Base-by-base conservation (phyloP, 2,113 vertebrate genomes). In the Promerops cafer region DNA sequence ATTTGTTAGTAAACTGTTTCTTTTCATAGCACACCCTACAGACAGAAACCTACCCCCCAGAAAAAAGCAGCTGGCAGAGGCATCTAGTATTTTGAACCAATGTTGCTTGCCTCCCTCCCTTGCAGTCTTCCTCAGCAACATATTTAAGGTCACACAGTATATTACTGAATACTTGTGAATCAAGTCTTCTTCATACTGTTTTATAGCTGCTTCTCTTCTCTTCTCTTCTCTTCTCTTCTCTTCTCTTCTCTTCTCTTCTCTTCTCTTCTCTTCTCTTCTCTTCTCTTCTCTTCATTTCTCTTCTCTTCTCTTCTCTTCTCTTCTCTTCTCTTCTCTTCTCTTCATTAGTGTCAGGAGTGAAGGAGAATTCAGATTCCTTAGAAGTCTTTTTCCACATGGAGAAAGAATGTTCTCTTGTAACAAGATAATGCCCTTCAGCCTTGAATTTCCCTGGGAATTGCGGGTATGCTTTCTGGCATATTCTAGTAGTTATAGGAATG, bases 261-360 rank as follows among this genome's bases (percentile, higher is more conserved):
- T 20, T 42, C 7, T 3, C 5, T 18, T 8, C 11, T 6, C n/a
- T 18, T 28, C 50, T 9, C 31, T 7, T 11, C 10, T 1, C 7
- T 24, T 31, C 10, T 11, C 30, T 30, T 18, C 13, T 5, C 19
- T 14, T 5, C 11, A 2, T 37, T 11, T 27, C 19, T 9, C 10
- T 11, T 9, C n/a, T 12, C 30, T 24, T 7, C 56, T 18, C 24
- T 33, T 6, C 15, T 8, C 21, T 33, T 12, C 6, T 8, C 16
- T 20, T 1, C 24, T 7, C 26, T 35, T 18, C 4, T 13, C 21
- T 4, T 12, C 30, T 13, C n/a, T n/a, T n/a, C n/a, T n/a, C n/a
- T n/a, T n/a, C 52, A 69, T 83, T 79, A 77, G 33, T 69, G 28
- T 44, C 7, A 16, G 42, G 27, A 57, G 28, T 79, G 72, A 86